Evolutionary conservation across 1,140 invertebrate genomes (phyloP).

Genomic region (Drosophila erecta): DNA sequence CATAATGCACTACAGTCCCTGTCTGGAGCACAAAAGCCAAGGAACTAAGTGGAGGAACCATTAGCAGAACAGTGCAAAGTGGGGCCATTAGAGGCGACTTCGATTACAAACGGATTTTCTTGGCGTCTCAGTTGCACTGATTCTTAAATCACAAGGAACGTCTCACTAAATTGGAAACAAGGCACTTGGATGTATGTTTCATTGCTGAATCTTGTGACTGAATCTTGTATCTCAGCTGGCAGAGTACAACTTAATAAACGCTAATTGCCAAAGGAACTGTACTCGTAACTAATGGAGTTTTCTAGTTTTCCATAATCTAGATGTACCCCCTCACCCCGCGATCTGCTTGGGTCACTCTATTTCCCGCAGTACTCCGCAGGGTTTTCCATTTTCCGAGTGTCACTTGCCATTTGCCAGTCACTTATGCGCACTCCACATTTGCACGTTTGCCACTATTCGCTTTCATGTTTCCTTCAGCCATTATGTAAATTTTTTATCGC

Average conservation of each 20-base stretch:
- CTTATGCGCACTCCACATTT: conserved; percentile 21
- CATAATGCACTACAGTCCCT: conserved; percentile 33
- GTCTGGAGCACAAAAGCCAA: conserved; percentile 15
- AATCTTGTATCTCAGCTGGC: too few relatives aligned
- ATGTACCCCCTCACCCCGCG: background rate
- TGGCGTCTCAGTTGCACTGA: background rate
- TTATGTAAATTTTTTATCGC: conserved; percentile 55
- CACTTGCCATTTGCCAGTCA: conserved; percentile 43
- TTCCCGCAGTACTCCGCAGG: conserved; percentile 1
- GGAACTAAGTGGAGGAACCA: conserved; percentile 11
- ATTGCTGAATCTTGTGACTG: too few relatives aligned
- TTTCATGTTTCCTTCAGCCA: conserved; percentile 29
- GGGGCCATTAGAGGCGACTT: conserved; percentile 16
- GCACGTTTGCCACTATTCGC: conserved; percentile 16
- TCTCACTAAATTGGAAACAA: too few relatives aligned
- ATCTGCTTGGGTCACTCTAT: conserved; percentile 1
- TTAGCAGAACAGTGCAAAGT: conserved; percentile 24
- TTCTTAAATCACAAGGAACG: background rate
- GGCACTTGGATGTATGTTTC: background rate
- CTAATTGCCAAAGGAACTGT: too few relatives aligned
- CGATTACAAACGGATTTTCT: conserved; percentile 13
- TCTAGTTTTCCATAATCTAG: background rate
- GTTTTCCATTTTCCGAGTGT: conserved; percentile 27
- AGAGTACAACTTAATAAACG: too few relatives aligned
- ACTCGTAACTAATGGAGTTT: background rate